Evolutionary conservation across 2,113 vertebrate genomes (phyloP).

Genomic region (Erythrolamprus reginae): DNA sequence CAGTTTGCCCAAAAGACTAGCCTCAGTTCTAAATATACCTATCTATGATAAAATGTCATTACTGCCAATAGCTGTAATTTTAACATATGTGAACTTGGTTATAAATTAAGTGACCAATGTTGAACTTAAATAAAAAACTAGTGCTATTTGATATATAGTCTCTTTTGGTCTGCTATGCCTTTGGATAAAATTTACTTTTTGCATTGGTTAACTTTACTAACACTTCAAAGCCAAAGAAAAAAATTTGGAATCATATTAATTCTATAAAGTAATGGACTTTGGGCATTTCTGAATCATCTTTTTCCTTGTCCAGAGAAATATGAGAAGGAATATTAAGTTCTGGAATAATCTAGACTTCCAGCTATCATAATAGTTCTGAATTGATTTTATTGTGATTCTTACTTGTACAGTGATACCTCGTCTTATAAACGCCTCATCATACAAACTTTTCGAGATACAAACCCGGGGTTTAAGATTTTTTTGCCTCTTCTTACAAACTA

Average conservation of each 20-base stretch:
- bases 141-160: neutral
- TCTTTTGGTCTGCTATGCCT: conserved; percentile 1
- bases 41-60: conserved; percentile 33
- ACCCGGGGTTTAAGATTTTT: too few species aligned
- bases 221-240: neutral
- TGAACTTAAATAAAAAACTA: conserved; percentile 10
- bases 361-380: neutral
- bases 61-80: conserved; percentile 37
- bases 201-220: neutral
- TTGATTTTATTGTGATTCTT: neutral
- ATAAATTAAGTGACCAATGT: conserved; percentile 29
- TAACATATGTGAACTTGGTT: conserved; percentile 37
- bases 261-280: neutral
- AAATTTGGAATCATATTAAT: neutral
- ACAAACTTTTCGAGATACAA: too few species aligned
- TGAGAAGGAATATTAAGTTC: neutral
- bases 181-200: neutral
- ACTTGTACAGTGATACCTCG: too few species aligned
- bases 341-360: neutral
- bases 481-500: too few species aligned
- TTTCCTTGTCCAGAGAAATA: neutral
- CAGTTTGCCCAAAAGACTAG: conserved; percentile 33
- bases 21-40: conserved; percentile 12
- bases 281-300: neutral
- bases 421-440: too few species aligned